A percentile compares a stretch with the other conserved stretches of the same genome.
phyloP scores from a whole-genome alignment of 2,113 vertebrate genomes.

The Bostrychus sinensis region DNA sequence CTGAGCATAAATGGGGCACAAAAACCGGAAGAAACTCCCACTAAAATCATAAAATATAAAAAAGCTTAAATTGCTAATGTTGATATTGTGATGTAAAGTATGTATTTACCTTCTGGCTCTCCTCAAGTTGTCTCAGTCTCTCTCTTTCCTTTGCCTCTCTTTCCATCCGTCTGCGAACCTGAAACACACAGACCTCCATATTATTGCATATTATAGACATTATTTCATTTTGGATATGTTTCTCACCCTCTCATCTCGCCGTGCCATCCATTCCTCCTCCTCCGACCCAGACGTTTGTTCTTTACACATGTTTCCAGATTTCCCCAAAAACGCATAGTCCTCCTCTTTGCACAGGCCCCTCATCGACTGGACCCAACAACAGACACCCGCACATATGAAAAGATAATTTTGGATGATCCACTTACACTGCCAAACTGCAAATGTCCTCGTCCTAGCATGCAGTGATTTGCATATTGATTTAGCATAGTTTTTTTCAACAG shows the following conservation, averaged over 20 bases:
- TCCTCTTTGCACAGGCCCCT: slow-evolving; percentile 78
- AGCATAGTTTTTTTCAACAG: no score
- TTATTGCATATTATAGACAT: neutral
- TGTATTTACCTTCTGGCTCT: slow-evolving; percentile 64
- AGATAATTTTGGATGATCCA: neutral
- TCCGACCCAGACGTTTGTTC: neutral
- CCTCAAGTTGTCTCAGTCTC: slow-evolving; percentile 64
- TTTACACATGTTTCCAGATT: neutral
- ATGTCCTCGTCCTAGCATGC: no score
- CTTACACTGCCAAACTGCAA: no score
- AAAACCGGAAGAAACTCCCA: no score
- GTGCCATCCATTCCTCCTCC: slow-evolving; percentile 29
- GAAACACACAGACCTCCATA: neutral
- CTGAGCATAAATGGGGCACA: no score
- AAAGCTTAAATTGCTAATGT: no score
- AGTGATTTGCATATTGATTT: no score
- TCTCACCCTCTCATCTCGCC: slow-evolving; percentile 66
- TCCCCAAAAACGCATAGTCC: slow-evolving; percentile 72
- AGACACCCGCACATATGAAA: neutral
- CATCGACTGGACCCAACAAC: slow-evolving; percentile 64
- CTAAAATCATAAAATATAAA: no score
- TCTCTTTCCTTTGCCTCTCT: slow-evolving; percentile 63
- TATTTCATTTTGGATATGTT: neutral
- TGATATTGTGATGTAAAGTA: neutral
- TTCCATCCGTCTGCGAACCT: slow-evolving; percentile 58